These are phyloP conservation scores for Ascaphus truei DNA, from an alignment of 2,113 vertebrate genomes.

Conservation along the genomic window DNA sequence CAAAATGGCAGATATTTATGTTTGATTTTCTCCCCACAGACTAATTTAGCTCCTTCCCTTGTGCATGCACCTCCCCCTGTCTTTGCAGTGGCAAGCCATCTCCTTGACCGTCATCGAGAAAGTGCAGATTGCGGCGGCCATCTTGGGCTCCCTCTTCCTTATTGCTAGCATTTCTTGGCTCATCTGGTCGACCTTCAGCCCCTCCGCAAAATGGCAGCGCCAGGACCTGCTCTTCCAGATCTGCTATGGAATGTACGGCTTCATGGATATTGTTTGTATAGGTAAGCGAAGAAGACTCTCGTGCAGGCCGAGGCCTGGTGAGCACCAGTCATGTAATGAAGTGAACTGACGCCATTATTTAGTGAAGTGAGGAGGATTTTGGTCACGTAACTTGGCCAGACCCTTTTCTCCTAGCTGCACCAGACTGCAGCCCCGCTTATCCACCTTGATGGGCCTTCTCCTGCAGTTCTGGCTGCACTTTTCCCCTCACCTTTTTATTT, in stretches of 20 bases:
- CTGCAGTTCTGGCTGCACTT: no score
- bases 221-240: conserved; percentile 99
- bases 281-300: no score
- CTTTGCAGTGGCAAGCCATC: conserved; percentile 93
- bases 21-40: background rate
- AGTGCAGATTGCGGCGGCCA: conserved; percentile 94
- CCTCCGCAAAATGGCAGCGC: conserved; percentile 95
- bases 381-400: no score
- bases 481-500: no score
- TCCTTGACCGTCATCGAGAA: conserved; percentile 98
- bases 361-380: no score
- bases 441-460: no score
- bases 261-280: conserved; percentile 98
- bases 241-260: conserved; percentile 98
- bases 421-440: no score
- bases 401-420: no score
- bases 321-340: no score
- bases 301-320: no score
- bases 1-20: no score
- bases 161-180: conserved; percentile 98
- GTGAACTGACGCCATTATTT: no score
- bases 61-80: background rate
- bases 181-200: conserved; percentile 97
- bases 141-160: conserved; percentile 95
- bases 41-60: background rate